Percentiles rank a stretch among this genome's conserved stretches.
phyloP scores from a whole-genome alignment of 2,113 vertebrate species.

The Gobiocypris rarus region DNA sequence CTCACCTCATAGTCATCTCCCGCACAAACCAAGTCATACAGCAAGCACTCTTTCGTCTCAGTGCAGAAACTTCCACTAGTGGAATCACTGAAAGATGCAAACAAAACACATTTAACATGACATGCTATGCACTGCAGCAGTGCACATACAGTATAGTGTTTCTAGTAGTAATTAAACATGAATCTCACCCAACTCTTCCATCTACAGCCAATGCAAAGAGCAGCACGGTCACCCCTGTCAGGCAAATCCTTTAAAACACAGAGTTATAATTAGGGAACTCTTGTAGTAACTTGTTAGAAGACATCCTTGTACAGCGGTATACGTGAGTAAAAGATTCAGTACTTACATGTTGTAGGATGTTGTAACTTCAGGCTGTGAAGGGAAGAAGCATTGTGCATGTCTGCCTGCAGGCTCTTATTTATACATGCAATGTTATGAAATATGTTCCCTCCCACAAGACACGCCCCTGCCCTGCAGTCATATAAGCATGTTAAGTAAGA shows the following conservation, averaged over 20 bases:
- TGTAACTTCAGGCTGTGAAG: background rate
- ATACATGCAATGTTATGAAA: constrained; percentile 22
- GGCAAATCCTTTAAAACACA: constrained; percentile 62
- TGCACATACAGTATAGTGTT: background rate
- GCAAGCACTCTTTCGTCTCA: constrained; percentile 71
- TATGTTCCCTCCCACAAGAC: background rate
- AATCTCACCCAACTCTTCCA: constrained; percentile 72
- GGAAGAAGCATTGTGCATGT: background rate
- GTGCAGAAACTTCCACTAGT: constrained; percentile 52
- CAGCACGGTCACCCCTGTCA: constrained; percentile 63
- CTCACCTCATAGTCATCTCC: constrained; percentile 67
- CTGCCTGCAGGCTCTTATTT: background rate
- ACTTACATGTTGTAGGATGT: constrained; percentile 36
- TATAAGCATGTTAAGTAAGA: constrained; percentile 38
- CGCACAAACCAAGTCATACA: constrained; percentile 66
- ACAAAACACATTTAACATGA: background rate
- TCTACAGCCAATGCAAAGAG: constrained; percentile 67
- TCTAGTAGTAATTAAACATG: background rate
- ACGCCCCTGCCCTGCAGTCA: background rate
- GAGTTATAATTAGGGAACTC: background rate
- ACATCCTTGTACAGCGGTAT: background rate
- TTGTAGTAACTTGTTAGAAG: background rate
- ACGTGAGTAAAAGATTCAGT: background rate
- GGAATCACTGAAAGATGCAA: constrained; percentile 60
- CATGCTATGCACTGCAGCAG: background rate